Conservation (phyloP, 2,888 invertebrate genomes). For the Dione vanillae region DNA sequence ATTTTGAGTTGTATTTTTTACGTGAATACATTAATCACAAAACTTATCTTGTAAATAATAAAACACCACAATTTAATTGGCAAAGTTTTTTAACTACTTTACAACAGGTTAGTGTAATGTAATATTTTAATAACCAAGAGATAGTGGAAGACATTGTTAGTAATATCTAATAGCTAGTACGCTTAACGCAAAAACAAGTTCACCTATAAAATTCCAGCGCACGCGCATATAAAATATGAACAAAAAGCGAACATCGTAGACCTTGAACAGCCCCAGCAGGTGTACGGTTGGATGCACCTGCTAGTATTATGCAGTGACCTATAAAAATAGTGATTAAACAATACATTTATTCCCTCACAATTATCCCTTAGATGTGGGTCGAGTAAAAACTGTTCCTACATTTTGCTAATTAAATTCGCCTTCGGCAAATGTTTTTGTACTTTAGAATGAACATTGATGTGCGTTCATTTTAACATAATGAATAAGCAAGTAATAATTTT, state of each 20-base stretch:
- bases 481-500: background rate
- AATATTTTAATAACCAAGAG: too few species aligned
- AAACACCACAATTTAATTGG: background rate
- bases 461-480: background rate
- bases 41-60: slow-evolving; percentile 2
- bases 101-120: too few species aligned
- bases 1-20: background rate
- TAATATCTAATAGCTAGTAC: background rate
- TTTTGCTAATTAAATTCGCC: slow-evolving; percentile 48
- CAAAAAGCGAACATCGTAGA: slow-evolving; percentile 57
- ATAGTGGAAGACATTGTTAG: background rate
- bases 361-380: slow-evolving; percentile 81
- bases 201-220: slow-evolving; percentile 44
- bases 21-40: slow-evolving; percentile 6
- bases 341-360: slow-evolving; percentile 69
- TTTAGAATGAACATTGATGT: slow-evolving; percentile 10
- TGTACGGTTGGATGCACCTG: slow-evolving; percentile 74
- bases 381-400: slow-evolving; percentile 63
- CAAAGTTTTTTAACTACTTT: too few species aligned
- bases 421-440: slow-evolving; percentile 17
- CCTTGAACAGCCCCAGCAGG: slow-evolving; percentile 79
- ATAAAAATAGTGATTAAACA: slow-evolving; percentile 82
- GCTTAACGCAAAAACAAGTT: slow-evolving; percentile 40
- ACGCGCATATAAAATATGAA: slow-evolving; percentile 50
- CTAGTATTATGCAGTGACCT: slow-evolving; percentile 77